Percentiles rank a stretch among this genome's conserved stretches.
Evolutionary conservation across 53 echinoderm and acorn worm species (phyloP).

Genomic region (Patiria pectinifera): DNA sequence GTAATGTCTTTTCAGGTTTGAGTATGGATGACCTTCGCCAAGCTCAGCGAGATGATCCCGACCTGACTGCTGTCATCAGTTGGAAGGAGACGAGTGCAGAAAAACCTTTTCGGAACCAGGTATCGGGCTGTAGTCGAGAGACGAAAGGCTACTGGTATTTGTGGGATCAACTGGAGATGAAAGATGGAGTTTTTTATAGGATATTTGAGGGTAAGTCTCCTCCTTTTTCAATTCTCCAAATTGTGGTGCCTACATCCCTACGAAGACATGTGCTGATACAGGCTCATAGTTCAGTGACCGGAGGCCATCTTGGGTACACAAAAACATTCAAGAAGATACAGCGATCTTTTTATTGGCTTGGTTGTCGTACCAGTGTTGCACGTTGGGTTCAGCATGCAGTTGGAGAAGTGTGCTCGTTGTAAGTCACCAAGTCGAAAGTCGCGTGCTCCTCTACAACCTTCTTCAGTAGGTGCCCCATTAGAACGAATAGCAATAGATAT

Average conservation of each 20-base stretch:
- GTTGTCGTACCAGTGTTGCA: slow-evolving; percentile 11
- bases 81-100: not conserved
- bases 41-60: slow-evolving; percentile 6
- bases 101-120: not conserved
- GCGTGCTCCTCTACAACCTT: not conserved
- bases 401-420: slow-evolving; percentile 13
- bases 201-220: slow-evolving; percentile 7
- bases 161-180: slow-evolving; percentile 47
- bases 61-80: not conserved
- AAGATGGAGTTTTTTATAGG: slow-evolving; percentile 41
- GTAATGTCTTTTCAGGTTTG: slow-evolving; percentile 27
- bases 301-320: slow-evolving; percentile 20
- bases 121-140: not conserved
- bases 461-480: slow-evolving; percentile 40
- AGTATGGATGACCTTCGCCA: slow-evolving; percentile 18
- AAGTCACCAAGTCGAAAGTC: not conserved
- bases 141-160: slow-evolving; percentile 45
- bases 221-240: not conserved
- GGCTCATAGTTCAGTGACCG: slow-evolving; percentile 25
- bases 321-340: slow-evolving; percentile 32
- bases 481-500: slow-evolving; percentile 61
- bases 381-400: slow-evolving; percentile 15
- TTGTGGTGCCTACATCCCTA: slow-evolving; percentile 36
- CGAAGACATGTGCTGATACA: not conserved
- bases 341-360: slow-evolving; percentile 45